Base-by-base conservation (phyloP, 2,113 vertebrate species). In the Cardinalis cardinalis region DNA sequence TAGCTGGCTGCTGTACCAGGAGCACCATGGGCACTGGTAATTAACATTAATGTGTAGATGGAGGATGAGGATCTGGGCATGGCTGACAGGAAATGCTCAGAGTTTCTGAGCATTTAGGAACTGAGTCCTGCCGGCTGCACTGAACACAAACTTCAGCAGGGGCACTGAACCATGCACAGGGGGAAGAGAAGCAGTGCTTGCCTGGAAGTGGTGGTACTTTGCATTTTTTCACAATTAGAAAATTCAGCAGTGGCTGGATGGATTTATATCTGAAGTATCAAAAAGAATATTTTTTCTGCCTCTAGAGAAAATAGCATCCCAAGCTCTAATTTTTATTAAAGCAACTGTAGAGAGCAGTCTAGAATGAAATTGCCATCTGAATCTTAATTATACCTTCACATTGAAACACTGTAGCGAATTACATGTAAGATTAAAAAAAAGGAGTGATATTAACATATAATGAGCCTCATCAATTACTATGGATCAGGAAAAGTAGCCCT, bases 381-480 rank as follows among this genome's bases (percentile, higher is more conserved):
- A 89, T 95, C 84, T 95, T 94, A 94, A 95, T 96, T 90, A 94
- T 28, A 95, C 86, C 83, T 95, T 95, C 94, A 87, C 69, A 93
- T 31, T 58, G 91, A 93, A 92, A 96, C 59, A 88, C 49, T 65
- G 79, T 44, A 92, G 86, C 1, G 0, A 94, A 97, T 91, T 90
- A 90, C 89, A 94, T 90, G 90, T 91, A 93, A 93, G 93, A 96
- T 75, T 41, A 63, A 95, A 94, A 94, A 93, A 95, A 95, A 92
- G 59, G 71, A 91, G 80, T 87, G 89, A 85, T 94, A 94, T 95
- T 94, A 96, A 95, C 88, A 94, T 88, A 89, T 95, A 96, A 97
- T 95, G 94, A 95, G 76, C 83, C 82, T 94, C 94, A 95, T 97
- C 95, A 96, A 94, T 97, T 96, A 95, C 82, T 93, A 77, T 69